phyloP scores from a whole-genome alignment of 2,113 vertebrate species.

The Grus americana region DNA sequence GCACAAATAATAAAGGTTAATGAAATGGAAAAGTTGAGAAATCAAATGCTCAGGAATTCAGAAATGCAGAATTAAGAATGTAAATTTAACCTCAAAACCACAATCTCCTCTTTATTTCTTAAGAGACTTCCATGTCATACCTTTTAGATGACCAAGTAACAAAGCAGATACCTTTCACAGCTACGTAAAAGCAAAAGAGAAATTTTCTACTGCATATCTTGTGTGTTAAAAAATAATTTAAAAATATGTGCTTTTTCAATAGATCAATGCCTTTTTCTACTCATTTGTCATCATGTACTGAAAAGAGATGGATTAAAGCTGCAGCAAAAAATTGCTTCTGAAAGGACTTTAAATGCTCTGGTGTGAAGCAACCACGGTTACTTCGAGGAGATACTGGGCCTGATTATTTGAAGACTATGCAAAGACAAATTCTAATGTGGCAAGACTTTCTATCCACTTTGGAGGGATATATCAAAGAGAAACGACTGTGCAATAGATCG shows the following conservation, averaged over 20 bases:
- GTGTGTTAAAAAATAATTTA: background rate
- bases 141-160: background rate
- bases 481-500: background rate
- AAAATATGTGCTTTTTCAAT: background rate
- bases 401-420: background rate
- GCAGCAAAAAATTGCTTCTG: background rate
- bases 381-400: background rate
- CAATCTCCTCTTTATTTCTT: background rate
- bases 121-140: background rate
- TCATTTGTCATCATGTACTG: background rate
- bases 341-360: background rate
- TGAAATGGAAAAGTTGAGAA: slow-evolving; percentile 2
- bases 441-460: background rate
- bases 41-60: background rate
- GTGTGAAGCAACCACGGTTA: background rate
- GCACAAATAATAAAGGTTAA: background rate
- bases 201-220: background rate
- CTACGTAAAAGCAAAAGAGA: background rate
- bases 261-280: background rate
- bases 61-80: background rate
- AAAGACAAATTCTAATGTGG: background rate
- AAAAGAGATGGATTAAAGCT: background rate
- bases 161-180: background rate
- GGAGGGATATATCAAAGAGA: background rate
- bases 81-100: background rate